Conservation (phyloP, 2,888 invertebrate species). For the Phaedon cochleariae region DNA sequence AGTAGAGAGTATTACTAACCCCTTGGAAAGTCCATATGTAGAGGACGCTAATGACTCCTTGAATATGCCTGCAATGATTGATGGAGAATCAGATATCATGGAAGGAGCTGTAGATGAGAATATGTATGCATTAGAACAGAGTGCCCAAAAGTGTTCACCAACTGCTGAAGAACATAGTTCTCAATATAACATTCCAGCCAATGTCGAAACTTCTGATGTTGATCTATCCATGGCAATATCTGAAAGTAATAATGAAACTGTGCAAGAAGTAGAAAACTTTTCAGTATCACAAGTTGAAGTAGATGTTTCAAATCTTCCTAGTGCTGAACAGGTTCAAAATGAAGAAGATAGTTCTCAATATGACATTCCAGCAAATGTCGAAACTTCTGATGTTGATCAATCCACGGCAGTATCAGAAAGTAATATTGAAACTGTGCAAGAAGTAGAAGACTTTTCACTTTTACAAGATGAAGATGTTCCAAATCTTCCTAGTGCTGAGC, state of each 20-base stretch:
- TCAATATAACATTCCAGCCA: neutral
- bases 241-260: neutral
- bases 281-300: neutral
- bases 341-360: no score
- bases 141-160: neutral
- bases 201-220: neutral
- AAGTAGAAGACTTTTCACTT: no score
- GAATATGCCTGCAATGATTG: neutral
- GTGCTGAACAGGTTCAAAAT: no score
- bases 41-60: conserved; percentile 17
- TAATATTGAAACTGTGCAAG: no score
- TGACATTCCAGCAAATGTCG: no score
- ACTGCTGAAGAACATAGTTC: neutral
- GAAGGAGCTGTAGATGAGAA: neutral
- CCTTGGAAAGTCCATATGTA: conserved; percentile 20
- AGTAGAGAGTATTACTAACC: conserved; percentile 47
- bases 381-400: no score
- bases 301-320: neutral
- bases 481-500: no score
- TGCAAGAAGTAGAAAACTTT: neutral
- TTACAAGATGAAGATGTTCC: no score
- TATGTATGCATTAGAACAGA: neutral
- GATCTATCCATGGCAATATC: neutral
- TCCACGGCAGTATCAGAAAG: no score
- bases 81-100: neutral